A percentile compares a stretch with the other conserved stretches of the same genome.
Conservation (phyloP, 1,140 invertebrate genomes). For the Pectinophora gossypiella region DNA sequence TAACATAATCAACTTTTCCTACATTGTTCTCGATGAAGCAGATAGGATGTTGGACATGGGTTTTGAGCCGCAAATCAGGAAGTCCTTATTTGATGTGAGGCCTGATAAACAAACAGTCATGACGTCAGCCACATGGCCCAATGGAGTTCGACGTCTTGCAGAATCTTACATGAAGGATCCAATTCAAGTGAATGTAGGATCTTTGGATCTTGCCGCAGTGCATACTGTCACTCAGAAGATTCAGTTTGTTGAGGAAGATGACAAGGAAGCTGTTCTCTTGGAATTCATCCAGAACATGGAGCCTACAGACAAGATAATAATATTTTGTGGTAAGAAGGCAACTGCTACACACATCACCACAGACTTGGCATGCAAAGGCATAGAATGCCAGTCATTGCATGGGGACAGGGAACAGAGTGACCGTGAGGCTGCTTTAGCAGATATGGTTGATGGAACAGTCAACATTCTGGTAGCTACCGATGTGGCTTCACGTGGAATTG, state of each 20-base stretch:
- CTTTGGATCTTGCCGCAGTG: slow-evolving; percentile 28
- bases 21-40: slow-evolving; percentile 95
- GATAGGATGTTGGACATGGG: slow-evolving; percentile 92
- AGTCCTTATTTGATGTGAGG: slow-evolving; percentile 85
- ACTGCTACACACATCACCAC: slow-evolving; percentile 88
- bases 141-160: slow-evolving; percentile 87
- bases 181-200: slow-evolving; percentile 91
- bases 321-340: slow-evolving; percentile 91
- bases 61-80: slow-evolving; percentile 92
- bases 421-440: slow-evolving; percentile 88
- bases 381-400: slow-evolving; percentile 87
- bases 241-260: slow-evolving; percentile 82
- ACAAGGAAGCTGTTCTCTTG: slow-evolving; percentile 70
- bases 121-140: slow-evolving; percentile 93
- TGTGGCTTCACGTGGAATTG: slow-evolving; percentile 93
- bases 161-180: slow-evolving; percentile 91
- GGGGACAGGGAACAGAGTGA: slow-evolving; percentile 92
- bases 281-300: slow-evolving; percentile 81
- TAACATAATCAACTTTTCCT: slow-evolving; percentile 86
- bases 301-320: slow-evolving; percentile 86
- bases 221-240: slow-evolving; percentile 83
- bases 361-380: slow-evolving; percentile 82
- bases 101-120: slow-evolving; percentile 91
- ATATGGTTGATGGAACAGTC: slow-evolving; percentile 85
- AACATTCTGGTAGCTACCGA: slow-evolving; percentile 95